Evolutionary conservation across 2,113 vertebrate species (phyloP).

Genomic region (Lamprotornis superbus): DNA sequence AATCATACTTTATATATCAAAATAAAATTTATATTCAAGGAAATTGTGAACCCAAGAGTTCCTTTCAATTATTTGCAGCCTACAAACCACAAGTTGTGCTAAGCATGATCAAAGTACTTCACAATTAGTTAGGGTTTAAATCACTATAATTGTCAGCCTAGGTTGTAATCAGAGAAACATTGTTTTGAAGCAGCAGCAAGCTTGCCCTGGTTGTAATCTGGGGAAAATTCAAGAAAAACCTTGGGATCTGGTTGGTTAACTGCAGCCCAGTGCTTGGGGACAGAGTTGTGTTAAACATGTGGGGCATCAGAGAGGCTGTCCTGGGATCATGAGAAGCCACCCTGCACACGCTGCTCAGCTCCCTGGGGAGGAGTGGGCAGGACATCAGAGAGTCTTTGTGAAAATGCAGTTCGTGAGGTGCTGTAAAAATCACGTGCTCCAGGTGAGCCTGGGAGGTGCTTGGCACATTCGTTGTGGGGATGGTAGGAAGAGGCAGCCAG

Average conservation of each 20-base stretch:
- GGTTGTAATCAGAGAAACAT: conserved; percentile 66
- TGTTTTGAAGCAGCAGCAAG: conserved; percentile 48
- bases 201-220: conserved; percentile 50
- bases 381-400: background rate
- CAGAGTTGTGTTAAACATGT: background rate
- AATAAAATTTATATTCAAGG: conserved; percentile 67
- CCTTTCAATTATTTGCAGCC: conserved; percentile 66
- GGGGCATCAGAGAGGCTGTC: background rate
- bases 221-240: conserved; percentile 13
- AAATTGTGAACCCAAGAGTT: conserved; percentile 59
- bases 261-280: background rate
- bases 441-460: background rate
- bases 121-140: conserved; percentile 76
- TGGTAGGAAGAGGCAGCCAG: background rate
- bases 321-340: background rate
- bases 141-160: conserved; percentile 74
- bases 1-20: conserved; percentile 52
- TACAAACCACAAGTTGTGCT: conserved; percentile 64
- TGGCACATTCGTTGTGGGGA: fast-evolving
- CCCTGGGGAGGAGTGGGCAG: background rate
- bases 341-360: background rate
- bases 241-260: background rate
- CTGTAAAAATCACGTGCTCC: background rate
- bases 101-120: conserved; percentile 73
- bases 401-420: background rate